Evolutionary conservation across 2,113 vertebrate genomes (phyloP), one percentile per base, ranked within the genome.

Genomic region (Diphyllodes magnificus): DNA sequence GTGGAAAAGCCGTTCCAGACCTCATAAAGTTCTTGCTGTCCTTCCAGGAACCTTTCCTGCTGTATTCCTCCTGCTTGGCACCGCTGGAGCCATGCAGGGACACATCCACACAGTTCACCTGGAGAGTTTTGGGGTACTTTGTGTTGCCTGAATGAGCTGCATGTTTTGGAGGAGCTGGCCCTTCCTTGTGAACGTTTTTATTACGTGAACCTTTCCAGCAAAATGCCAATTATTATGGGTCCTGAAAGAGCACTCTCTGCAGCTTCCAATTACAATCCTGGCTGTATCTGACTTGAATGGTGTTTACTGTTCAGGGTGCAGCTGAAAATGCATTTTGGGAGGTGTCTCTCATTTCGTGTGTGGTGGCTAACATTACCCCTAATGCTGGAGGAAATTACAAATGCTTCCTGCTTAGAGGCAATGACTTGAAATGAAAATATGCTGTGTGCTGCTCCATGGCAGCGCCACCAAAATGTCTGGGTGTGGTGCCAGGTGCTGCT

Each of bases 311-410:
- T 96, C 85, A 76, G 81, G 73, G 65, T 56, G 35, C 49, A 49
- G 88, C 49, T 79, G 88, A 69, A 93, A 90, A 80, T 57, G 75
- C 79, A 54, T 90, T 94, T 92, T 72, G 84, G 91, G 84, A 82
- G 42, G 75, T 72, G 76, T 51, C 91, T 91, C 87, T 89, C 66
- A 63, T 89, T 90, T 95, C 59, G 59, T 87, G 82, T 85, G 47
- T 42, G 53, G 63, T 1, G 59, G 40, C 50, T 80, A 91, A 85
- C 70, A 10, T 85, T 73, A 72, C 64, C 93, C 68, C 31, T 79
- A 42, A 80, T 28, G 70, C 37, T 80, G 71, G 90, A 91, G 84
- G 91, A 95, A 95, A 95, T 95, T 65, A 88, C 80, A 82, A 92
- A 91, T 35, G 59, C 50, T 87, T 94, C 78, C 93, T 96, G 81